Conservation (phyloP, 1,140 invertebrate species). For the Heliconius eleuchia region DNA sequence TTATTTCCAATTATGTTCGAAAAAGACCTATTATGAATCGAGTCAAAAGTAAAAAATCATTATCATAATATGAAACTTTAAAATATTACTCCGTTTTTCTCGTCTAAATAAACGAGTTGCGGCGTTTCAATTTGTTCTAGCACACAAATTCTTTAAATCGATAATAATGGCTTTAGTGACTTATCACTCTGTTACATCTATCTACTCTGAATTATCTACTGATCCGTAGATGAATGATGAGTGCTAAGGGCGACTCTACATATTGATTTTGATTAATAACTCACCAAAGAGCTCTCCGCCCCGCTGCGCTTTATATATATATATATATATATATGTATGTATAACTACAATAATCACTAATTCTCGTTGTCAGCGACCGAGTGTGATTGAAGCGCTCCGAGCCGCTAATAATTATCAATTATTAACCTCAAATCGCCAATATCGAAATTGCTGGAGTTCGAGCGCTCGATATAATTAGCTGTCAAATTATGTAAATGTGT, state of each 20-base stretch:
- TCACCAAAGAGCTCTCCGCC: not conserved
- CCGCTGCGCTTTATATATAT: not conserved
- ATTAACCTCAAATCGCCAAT: slow-evolving; percentile 27
- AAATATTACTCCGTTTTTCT: too few relatives aligned
- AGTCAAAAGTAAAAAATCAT: too few relatives aligned
- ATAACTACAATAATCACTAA: not conserved
- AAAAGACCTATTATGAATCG: too few relatives aligned
- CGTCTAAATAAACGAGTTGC: too few relatives aligned
- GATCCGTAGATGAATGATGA: too few relatives aligned
- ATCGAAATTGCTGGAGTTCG: slow-evolving; percentile 23
- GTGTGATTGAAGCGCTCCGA: slow-evolving; percentile 17
- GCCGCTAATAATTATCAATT: slow-evolving; percentile 25
- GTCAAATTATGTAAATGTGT: slow-evolving; percentile 22
- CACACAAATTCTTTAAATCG: too few relatives aligned
- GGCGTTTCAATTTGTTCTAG: too few relatives aligned
- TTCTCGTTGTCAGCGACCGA: not conserved
- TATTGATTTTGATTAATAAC: slow-evolving; percentile 1
- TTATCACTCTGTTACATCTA: too few relatives aligned
- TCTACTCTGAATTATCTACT: too few relatives aligned
- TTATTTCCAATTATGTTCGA: too few relatives aligned
- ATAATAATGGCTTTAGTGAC: too few relatives aligned
- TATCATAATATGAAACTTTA: too few relatives aligned
- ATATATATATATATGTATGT: not conserved
- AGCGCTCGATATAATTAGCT: slow-evolving; percentile 17
- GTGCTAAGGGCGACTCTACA: not conserved